Evolutionary conservation across 2,797 vertebrate species (phyloP).

Genomic region (Myripristis murdjan): DNA sequence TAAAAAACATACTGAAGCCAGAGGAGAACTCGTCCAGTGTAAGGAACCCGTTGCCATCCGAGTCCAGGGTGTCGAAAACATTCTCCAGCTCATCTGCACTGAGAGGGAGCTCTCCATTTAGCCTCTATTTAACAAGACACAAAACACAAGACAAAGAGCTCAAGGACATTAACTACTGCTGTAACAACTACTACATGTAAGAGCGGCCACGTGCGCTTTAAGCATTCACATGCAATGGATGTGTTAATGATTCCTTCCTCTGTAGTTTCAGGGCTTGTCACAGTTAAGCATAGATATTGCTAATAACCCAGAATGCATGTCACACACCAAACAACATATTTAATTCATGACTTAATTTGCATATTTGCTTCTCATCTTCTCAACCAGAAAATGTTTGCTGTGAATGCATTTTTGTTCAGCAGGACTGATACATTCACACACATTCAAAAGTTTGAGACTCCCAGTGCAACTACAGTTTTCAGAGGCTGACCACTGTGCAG

Average conservation of each 20-base stretch:
- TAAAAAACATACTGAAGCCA: constrained; percentile 92
- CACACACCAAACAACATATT: background rate
- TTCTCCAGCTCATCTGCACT: constrained; percentile 93
- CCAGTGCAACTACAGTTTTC: constrained; percentile 9
- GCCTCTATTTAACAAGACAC: constrained; percentile 86
- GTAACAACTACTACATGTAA: constrained; percentile 48
- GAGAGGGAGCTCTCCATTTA: constrained; percentile 90
- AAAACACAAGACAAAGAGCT: constrained; percentile 49
- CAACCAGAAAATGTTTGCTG: background rate
- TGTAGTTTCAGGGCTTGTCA: background rate
- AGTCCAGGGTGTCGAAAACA: constrained; percentile 92
- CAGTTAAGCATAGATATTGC: background rate
- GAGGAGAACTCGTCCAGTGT: constrained; percentile 92
- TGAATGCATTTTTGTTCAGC: background rate
- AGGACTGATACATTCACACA: background rate
- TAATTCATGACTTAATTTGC: background rate
- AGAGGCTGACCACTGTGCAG: constrained; percentile 14
- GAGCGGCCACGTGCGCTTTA: constrained; percentile 14
- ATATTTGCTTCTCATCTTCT: background rate
- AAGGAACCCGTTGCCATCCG: constrained; percentile 92
- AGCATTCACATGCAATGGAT: background rate
- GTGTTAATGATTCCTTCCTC: background rate
- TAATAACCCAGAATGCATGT: background rate
- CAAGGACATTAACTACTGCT: constrained; percentile 46
- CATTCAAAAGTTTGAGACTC: constrained; percentile 15